Conservation (phyloP, 2,797 vertebrate species). For the Buceros bicornis region DNA sequence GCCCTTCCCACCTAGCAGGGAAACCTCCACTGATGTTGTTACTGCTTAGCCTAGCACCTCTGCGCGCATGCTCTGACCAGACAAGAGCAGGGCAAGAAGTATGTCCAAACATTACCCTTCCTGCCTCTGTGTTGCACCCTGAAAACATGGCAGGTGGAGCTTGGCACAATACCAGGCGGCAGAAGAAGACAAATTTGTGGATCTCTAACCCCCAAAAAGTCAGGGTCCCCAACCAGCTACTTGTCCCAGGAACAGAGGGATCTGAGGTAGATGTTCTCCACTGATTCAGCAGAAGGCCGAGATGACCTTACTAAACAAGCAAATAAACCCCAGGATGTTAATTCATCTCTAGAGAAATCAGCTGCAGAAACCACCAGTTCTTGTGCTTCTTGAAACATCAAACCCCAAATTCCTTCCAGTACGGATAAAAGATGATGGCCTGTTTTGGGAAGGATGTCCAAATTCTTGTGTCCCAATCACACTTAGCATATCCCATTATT, state of each 20-base stretch:
- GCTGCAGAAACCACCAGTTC: background rate
- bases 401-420: background rate
- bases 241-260: fast-evolving
- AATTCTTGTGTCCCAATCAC: background rate
- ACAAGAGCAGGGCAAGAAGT: background rate
- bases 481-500: background rate
- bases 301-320: background rate
- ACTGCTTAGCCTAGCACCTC: fast-evolving
- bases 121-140: background rate
- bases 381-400: background rate
- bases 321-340: background rate
- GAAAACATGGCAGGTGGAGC: background rate
- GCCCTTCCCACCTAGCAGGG: background rate
- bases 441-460: background rate
- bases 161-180: fast-evolving
- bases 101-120: background rate
- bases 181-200: background rate
- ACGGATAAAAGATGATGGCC: background rate
- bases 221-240: background rate
- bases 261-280: background rate
- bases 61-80: background rate
- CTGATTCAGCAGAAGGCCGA: background rate
- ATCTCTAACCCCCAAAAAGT: background rate
- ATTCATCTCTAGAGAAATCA: background rate
- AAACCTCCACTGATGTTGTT: background rate